Percentiles rank a stretch among this genome's conserved stretches.
Evolutionary conservation across 2,113 vertebrate species (phyloP).

Genomic region (Typhlomys cinereus): DNA sequence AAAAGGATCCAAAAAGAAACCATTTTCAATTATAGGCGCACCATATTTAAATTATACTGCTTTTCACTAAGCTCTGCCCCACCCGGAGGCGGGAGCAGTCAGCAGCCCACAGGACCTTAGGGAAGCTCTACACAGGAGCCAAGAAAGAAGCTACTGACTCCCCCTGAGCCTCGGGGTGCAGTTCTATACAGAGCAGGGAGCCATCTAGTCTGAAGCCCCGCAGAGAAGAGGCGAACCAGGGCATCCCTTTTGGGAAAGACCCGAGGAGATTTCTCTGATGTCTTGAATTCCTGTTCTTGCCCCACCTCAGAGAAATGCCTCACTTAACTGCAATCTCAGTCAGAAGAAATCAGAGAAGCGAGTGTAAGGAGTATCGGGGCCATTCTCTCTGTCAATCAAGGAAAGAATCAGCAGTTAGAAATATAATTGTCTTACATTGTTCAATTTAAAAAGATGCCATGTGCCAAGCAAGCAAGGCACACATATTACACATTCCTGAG

Average conservation of each 20-base stretch:
- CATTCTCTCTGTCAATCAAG: constrained; percentile 9
- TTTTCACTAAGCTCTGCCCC: constrained; percentile 35
- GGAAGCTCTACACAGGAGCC: neutral
- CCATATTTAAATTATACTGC: constrained; percentile 45
- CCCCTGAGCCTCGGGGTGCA: neutral
- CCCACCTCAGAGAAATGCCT: neutral
- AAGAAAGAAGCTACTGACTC: neutral
- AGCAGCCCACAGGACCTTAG: neutral
- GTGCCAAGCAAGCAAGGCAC: neutral
- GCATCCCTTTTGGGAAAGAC: neutral
- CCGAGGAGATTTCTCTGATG: neutral
- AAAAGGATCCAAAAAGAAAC: constrained; percentile 46
- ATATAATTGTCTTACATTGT: neutral
- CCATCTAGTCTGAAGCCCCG: neutral
- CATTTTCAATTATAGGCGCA: constrained; percentile 37
- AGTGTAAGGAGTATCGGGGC: neutral
- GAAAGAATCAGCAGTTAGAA: neutral
- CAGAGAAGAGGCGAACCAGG: neutral
- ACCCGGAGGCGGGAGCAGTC: neutral
- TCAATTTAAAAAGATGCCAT: neutral
- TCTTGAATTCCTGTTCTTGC: neutral
- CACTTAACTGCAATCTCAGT: neutral
- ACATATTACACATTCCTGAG: neutral
- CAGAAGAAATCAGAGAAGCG: neutral
- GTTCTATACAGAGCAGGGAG: neutral